Conservation (phyloP, 2,888 invertebrate genomes). For the Thecophora atra region DNA sequence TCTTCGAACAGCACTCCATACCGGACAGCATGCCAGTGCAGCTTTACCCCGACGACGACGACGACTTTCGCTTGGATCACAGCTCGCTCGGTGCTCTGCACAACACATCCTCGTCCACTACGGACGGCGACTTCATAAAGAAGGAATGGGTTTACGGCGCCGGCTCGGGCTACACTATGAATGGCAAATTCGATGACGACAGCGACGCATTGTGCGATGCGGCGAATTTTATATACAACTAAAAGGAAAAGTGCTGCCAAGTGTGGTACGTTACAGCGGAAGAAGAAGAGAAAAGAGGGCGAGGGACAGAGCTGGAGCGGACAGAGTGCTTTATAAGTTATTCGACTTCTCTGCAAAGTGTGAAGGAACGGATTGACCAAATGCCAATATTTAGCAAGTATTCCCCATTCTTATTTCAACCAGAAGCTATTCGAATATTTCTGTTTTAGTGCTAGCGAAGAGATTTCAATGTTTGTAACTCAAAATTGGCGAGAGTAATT, state of each 20-base stretch:
- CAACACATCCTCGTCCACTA: conserved; percentile 62
- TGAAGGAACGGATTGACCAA: conserved; percentile 39
- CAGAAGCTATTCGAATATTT: conserved; percentile 29
- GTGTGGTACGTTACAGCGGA: background rate
- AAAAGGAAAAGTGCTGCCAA: conserved; percentile 48
- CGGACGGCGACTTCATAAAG: conserved; percentile 64
- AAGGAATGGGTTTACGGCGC: conserved; percentile 65
- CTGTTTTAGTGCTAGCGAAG: background rate
- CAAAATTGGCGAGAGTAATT: background rate
- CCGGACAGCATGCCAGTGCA: conserved; percentile 64
- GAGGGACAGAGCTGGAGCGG: background rate
- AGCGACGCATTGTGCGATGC: conserved; percentile 65
- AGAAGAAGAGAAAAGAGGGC: conserved; percentile 18
- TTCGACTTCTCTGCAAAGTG: background rate
- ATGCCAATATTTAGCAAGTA: conserved; percentile 49
- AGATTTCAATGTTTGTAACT: conserved; percentile 12
- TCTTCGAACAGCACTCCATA: conserved; percentile 64
- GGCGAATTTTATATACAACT: conserved; percentile 64
- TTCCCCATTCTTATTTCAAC: conserved; percentile 41
- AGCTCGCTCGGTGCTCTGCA: conserved; percentile 61
- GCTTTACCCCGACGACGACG: conserved; percentile 63
- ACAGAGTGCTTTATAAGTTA: background rate
- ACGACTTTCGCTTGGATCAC: conserved; percentile 64
- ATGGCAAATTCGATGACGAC: conserved; percentile 64
- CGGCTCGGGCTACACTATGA: conserved; percentile 62